Evolutionary conservation across 1,140 invertebrate genomes (phyloP).

Genomic region (Caenorhabditis elegans): DNA sequence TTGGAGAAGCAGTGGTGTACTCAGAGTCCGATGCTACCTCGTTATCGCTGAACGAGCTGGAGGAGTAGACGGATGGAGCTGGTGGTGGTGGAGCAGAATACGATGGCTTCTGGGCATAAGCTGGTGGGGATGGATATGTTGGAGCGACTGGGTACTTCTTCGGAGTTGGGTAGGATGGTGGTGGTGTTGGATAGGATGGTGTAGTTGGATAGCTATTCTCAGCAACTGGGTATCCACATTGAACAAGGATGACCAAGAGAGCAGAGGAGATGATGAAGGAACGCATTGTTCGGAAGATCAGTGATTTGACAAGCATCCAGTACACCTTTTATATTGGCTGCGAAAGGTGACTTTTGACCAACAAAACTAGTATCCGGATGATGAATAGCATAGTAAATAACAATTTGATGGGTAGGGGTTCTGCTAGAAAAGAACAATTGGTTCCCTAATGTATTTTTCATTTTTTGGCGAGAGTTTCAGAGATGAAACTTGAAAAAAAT

Average conservation of each 20-base stretch:
- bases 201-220: not conserved
- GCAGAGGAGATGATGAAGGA: not conserved
- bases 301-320: not conserved
- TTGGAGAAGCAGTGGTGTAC: not conserved
- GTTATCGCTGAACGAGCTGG: not conserved
- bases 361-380: not conserved
- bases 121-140: not conserved
- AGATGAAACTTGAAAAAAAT: too few species aligned
- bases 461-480: too few species aligned
- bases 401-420: not conserved
- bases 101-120: not conserved
- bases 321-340: not conserved
- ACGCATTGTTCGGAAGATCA: not conserved
- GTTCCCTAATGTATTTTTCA: not conserved
- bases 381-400: not conserved
- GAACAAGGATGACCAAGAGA: not conserved
- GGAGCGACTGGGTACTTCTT: not conserved
- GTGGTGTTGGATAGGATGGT: not conserved
- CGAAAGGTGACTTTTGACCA: not conserved
- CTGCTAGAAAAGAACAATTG: not conserved
- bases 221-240: not conserved
- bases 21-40: not conserved
- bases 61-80: not conserved
- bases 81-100: conserved; percentile 13
- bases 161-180: not conserved